A percentile compares a stretch with the other conserved stretches of the same genome.
phyloP scores from a whole-genome alignment of 2,113 vertebrate genomes.

The Hystrix brachyura region DNA sequence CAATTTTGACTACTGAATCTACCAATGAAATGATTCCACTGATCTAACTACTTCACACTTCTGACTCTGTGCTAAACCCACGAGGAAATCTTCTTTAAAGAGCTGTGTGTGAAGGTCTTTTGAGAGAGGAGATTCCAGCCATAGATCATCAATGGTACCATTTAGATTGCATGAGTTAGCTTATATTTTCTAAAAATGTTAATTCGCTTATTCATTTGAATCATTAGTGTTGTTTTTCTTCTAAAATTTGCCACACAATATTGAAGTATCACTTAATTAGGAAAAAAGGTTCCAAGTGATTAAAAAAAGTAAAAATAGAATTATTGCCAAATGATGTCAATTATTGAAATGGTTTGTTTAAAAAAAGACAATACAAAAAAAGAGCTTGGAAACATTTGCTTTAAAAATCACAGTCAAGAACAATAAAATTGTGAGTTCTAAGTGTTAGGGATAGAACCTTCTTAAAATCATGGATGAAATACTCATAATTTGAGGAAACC shows the following conservation, averaged over 20 bases:
- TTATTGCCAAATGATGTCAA: conserved; percentile 2
- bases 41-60: neutral
- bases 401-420: neutral
- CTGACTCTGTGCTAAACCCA: neutral
- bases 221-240: neutral
- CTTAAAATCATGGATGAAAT: neutral
- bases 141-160: neutral
- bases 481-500: neutral
- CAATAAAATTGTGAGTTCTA: conserved; percentile 1
- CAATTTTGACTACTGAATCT: neutral
- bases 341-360: neutral
- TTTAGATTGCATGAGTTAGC: neutral
- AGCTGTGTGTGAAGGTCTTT: neutral
- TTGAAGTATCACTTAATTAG: conserved; percentile 41
- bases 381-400: neutral
- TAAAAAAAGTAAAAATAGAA: conserved; percentile 48
- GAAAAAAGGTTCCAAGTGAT: neutral
- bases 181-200: conserved; percentile 14
- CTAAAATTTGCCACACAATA: neutral
- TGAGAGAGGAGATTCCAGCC: neutral
- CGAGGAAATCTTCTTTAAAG: neutral
- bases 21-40: rapidly evolving
- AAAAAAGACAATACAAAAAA: neutral
- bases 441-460: neutral
- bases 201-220: neutral